Evolutionary conservation across 2,113 vertebrate species (phyloP), one percentile per base, ranked within the genome.

Genomic region (Ginglymostoma cirratum): DNA sequence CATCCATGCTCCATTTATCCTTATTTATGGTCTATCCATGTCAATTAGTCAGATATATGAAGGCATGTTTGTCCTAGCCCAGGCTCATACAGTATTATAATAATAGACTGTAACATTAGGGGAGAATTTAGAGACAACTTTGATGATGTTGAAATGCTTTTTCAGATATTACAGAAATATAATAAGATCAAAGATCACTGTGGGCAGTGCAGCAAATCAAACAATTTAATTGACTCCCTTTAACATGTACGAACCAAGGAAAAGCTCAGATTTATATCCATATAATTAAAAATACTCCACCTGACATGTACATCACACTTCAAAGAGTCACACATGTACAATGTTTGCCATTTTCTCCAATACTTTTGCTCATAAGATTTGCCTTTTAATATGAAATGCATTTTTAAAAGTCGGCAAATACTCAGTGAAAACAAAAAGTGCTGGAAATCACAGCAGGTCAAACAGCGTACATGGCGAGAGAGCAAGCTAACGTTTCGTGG

Each of bases 171-270:
- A 19, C n/a, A 72, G 17, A 72, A 27, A 19, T 67, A 5, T 10
- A 42, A 19, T 38, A 42, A 94, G 65, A 95, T 95, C 93, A 95
- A 95, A 95, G 66, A 70, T 48, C 12, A 30, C 93, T 95, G 66
- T 38, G 17, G 92, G 27, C 38, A 67, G 38, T 94, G 38, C n/a
- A 70, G 93, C 48, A 48, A 95, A 69, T 72, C 67, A 95, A 70
- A 42, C 67, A 38, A 72, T 72, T 70, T 95, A 48, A 55, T 27
- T 48, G 67, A 95, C 93, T 95, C 38, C 48, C 1, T 72, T 30
- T 70, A 94, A 69, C 66, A 6, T 3, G 34, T 66, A 48, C 23
- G 24, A 95, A 48, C 66, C 65, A 23, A 21, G 23, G 14, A 48
- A 66, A 61, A n/a, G 30, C 30, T 90, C 52, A 14, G 85, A 87